Evolutionary conservation across 2,888 invertebrate genomes (phyloP).

Genomic region (Diarsia mendica): DNA sequence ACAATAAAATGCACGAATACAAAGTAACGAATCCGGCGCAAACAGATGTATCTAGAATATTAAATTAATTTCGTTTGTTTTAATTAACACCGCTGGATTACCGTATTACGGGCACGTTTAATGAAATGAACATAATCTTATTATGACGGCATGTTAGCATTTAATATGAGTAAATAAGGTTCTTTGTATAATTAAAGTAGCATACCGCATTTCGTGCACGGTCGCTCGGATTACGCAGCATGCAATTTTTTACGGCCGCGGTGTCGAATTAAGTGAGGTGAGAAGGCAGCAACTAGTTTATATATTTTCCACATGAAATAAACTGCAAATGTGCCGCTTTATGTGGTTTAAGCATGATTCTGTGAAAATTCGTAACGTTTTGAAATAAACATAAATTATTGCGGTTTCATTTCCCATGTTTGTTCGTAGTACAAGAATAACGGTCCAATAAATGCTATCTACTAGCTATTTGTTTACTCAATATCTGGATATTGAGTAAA

Average conservation of each 20-base stretch:
- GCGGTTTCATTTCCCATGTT: neutral
- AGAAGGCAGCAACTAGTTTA: conserved; percentile 5
- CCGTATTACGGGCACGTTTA: conserved; percentile 49
- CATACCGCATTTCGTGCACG: conserved; percentile 31
- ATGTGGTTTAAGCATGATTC: neutral
- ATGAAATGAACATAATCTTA: conserved; percentile 65
- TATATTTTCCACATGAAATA: conserved; percentile 28
- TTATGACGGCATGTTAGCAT: conserved; percentile 45
- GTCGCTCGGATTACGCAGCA: conserved; percentile 38
- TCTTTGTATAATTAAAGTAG: conserved; percentile 53
- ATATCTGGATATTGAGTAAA: conserved; percentile 9
- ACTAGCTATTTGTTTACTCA: neutral
- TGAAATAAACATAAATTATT: conserved; percentile 1
- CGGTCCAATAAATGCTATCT: conserved; percentile 16
- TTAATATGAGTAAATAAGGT: conserved; percentile 50
- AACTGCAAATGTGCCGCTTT: conserved; percentile 4
- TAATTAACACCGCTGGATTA: conserved; percentile 59
- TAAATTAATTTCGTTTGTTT: conserved; percentile 53
- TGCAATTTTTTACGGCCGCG: conserved; percentile 31
- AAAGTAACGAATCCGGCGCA: conserved; percentile 22
- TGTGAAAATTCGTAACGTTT: conserved; percentile 14
- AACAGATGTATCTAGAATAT: conserved; percentile 46
- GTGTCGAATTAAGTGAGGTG: conserved; percentile 26
- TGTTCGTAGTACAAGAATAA: neutral
- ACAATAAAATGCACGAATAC: conserved; percentile 19